Base-by-base conservation (phyloP, 2,888 invertebrate genomes). In the Papilio demoleus region DNA sequence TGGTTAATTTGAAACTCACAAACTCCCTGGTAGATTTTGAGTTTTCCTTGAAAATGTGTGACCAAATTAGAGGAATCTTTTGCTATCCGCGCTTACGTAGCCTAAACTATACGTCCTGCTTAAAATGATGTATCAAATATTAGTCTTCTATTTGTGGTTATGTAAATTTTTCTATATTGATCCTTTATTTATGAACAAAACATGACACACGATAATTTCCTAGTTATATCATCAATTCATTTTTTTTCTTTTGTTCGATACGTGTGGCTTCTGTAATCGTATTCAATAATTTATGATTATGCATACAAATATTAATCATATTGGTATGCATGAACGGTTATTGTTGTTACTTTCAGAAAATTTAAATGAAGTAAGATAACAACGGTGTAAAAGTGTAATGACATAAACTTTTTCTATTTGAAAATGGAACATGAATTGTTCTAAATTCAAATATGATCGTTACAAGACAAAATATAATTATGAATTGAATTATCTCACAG, bases 211-310 rank as follows among this genome's bases (percentile, higher is more conserved):
- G 3, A 56, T 56, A 56, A 9, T 9, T 31, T 31, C 31, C 53
- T 56, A 31, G 31, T 56, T 56, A 31, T 56, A 56, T 56, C 53
- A 56, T 56, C 8, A 31, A 65, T 61, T 24, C 50, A 12, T 60
- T 67, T 22, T 56, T 67, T 34, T 53, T n/a, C 27, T 31, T 27
- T 53, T 53, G 53, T 53, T 31, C 31, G 4, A 31, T 56, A 31
- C 53, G 17, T 56, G 53, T 56, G 31, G n/a, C 17, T 2, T 56
- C 31, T 31, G 9, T 56, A 31, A 31, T 31, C 27, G n/a, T 56
- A 56, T 56, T 56, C 31, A 56, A 56, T 56, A 17, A 56, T 31
- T 53, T 56, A 56, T 31, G 31, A 56, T 56, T 31, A 31, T 56
- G 31, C 53, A 56, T 56, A 56, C 9, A 1, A 56, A 31, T 53